Evolutionary conservation across 2,888 invertebrate genomes (phyloP), one percentile per base, ranked within the genome.

Genomic region (Harpalus rufipes): DNA sequence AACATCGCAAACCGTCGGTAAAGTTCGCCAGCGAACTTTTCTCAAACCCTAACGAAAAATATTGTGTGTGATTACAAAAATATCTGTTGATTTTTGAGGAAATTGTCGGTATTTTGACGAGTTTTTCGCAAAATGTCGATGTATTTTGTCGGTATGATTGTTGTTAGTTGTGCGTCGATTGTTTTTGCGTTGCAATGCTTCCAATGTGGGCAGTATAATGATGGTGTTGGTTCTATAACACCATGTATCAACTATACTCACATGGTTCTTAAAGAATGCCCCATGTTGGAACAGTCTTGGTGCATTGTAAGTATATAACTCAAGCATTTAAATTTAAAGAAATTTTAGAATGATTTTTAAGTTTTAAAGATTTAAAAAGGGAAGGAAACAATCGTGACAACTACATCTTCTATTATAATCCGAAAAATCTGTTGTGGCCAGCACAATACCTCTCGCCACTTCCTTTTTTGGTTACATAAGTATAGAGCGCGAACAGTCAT

Each of bases 181-280:
- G 90, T 90, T 72, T 91, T 93, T 87, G 93, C 92, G 58, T 89
- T 94, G 87, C 91, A 93, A 90, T 96, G 96, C 91, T 95, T 94
- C 92, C 94, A 95, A 91, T 96, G 96, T 88, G 96, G 96, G 72
- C 95, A 95, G 91, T 96, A 96, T 92, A 96, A 96, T 89, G 96
- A 96, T 89, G 96, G 96, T 18, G 96, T 96, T 7, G 96, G 96
- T 58, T 96, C 96, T 86, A 96, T 96, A 87, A 96, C 96, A 74
- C 96, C 96, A 7, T 96, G 96, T 91, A 94, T 95, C 89, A 96
- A 96, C 91, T 93, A 94, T 89, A 94, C 95, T 86, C 94, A 95
- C 87, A 94, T 95, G 86, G 93, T 94, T 87, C 92, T 96, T 61
- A 94, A 94, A 89, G 94, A 95, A 85, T 96, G 96, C 89, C 93